Base-by-base conservation (phyloP, 2,113 vertebrate genomes). In the Melanerpes formicivorus region DNA sequence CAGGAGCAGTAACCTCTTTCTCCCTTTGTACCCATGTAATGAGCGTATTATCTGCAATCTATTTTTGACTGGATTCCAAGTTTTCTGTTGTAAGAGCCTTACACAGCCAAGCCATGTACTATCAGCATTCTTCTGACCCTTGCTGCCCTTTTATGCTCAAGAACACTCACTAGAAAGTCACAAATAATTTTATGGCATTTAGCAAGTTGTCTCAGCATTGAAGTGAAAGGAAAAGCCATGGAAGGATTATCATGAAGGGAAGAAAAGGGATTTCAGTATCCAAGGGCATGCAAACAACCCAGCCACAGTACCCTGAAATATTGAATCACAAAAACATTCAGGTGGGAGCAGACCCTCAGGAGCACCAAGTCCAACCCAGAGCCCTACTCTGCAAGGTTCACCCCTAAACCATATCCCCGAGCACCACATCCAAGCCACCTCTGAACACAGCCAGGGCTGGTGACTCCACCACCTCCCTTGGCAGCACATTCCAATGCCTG, bases 101-200 rank as follows among this genome's bases (percentile, higher is more conserved):
- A 88, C 3, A 4, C 4, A 71, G 54, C 37, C 4, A 3, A 92
- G 67, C 21, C 7, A 3, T 78, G 74, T 90, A 88, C 89, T 90
- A 96, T 95, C 90, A 96, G 84, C 69, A 85, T 93, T 95, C 93
- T 66, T 34, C 63, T 91, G 72, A 93, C 77, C 89, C 77, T 78
- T 74, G 59, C 8, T 91, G 75, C 37, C 30, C 62, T 93, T 94
- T 93, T 58, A 71, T 87, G 74, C 87, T 73, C 62, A 48, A 73
- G 37, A 91, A 94, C 64, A 86, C 80, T 96, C 87, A 71, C 71
- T 56, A 60, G 63, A 93, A 94, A 93, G 58, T 93, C 86, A 69
- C 90, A 93, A 90, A 93, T 93, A 95, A 94, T 84, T 95, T 93
- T 67, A 75, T 93, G 95, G 93, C 84, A 96, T 95, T 96, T 93